phyloP scores from a whole-genome alignment of 2,113 vertebrate genomes.

The Willisornis vidua region DNA sequence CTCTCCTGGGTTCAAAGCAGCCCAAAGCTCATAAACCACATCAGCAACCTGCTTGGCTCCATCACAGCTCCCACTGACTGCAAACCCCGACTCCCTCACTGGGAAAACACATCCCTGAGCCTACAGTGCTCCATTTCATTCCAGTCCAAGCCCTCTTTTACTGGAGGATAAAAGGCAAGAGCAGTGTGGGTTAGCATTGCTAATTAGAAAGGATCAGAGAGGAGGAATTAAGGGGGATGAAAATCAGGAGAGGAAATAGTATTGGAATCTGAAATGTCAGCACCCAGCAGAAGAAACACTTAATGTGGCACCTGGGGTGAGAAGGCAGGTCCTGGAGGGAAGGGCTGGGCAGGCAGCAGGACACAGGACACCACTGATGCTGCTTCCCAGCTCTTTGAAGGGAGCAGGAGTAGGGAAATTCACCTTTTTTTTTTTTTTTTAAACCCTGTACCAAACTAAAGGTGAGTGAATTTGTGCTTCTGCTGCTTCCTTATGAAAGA shows the following conservation, averaged over 20 bases:
- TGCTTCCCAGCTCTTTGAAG: not conserved
- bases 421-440: not conserved
- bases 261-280: not conserved
- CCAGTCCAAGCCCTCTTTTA: not conserved
- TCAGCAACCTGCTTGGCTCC: not conserved
- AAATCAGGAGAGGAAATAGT: not conserved
- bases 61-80: not conserved
- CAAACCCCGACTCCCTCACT: rapidly evolving
- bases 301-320: not conserved
- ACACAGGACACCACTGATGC: rapidly evolving
- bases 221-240: not conserved
- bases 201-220: not conserved
- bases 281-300: not conserved
- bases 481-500: not conserved
- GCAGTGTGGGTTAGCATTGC: not conserved
- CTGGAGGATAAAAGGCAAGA: not conserved
- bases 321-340: not conserved
- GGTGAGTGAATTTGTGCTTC: not conserved
- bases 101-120: not conserved
- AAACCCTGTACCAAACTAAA: not conserved
- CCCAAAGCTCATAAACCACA: not conserved
- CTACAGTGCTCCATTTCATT: not conserved
- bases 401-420: not conserved
- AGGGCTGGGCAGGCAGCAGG: not conserved
- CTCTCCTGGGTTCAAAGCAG: not conserved